Evolutionary conservation across 2,888 invertebrate species (phyloP).

Genomic region (Clunio marinus): DNA sequence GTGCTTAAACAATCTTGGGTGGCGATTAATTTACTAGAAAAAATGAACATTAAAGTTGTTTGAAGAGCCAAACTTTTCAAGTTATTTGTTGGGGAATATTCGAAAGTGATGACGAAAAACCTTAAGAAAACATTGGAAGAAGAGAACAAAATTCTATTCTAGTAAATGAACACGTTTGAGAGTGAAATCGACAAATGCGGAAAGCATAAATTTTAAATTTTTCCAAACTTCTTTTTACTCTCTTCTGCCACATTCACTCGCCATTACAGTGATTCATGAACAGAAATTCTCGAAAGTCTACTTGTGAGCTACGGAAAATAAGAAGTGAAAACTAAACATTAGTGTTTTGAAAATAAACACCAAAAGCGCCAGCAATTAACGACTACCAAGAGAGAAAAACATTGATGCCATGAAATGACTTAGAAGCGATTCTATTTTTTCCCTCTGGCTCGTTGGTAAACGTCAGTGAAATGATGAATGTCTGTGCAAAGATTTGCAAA

Average conservation of each 20-base stretch:
- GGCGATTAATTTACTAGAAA: neutral
- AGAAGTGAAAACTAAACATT: constrained; percentile 9
- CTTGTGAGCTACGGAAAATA: neutral
- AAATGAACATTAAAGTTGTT: neutral
- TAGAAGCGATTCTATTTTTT: too few relatives aligned
- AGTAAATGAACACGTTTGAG: neutral
- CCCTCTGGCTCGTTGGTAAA: too few relatives aligned
- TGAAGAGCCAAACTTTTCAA: neutral
- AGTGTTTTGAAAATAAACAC: constrained; percentile 33
- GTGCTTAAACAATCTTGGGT: neutral
- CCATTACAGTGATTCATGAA: neutral
- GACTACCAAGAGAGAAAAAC: neutral
- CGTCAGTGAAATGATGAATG: too few relatives aligned
- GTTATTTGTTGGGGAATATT: neutral
- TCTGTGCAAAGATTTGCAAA: neutral
- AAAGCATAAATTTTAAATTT: constrained; percentile 6
- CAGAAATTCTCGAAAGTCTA: neutral
- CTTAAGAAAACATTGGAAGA: neutral
- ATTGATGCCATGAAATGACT: too few relatives aligned
- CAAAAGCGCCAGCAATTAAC: constrained; percentile 34
- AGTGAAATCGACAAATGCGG: neutral
- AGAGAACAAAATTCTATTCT: neutral
- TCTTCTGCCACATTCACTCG: neutral
- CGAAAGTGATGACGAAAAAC: neutral
- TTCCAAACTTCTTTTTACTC: neutral